Evolutionary conservation across 2,797 vertebrate species (phyloP).

Genomic region (Xiphorhynchus erythropygius): DNA sequence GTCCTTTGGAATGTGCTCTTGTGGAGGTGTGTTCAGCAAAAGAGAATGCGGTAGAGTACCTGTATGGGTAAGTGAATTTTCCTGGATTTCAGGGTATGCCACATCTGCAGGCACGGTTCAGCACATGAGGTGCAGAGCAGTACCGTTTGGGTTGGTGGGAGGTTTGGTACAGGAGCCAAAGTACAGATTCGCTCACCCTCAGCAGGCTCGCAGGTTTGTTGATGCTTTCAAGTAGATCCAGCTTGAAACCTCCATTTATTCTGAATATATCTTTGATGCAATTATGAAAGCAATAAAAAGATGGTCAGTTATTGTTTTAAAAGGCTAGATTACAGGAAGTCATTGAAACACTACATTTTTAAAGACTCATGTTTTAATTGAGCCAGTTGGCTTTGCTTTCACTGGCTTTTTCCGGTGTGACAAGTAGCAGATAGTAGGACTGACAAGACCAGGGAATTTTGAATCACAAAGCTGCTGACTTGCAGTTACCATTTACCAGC

Average conservation of each 20-base stretch:
- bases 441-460: not conserved
- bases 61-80: not conserved
- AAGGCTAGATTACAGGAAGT: not conserved
- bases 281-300: not conserved
- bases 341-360: not conserved
- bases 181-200: not conserved
- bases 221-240: not conserved
- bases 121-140: not conserved
- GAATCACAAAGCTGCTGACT: conserved; percentile 17
- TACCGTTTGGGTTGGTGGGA: accelerated
- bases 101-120: not conserved
- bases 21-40: not conserved
- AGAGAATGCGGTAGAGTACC: not conserved
- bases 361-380: not conserved
- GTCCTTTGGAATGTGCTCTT: not conserved
- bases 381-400: not conserved
- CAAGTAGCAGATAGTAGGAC: not conserved
- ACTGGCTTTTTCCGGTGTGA: not conserved
- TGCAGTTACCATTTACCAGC: not conserved
- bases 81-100: not conserved
- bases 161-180: no score
- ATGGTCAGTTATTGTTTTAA: not conserved
- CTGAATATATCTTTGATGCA: not conserved
- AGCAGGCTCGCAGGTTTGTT: not conserved
- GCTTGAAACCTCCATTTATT: not conserved